Conservation (phyloP, 2,797 vertebrate genomes). For the Halcyon badia region DNA sequence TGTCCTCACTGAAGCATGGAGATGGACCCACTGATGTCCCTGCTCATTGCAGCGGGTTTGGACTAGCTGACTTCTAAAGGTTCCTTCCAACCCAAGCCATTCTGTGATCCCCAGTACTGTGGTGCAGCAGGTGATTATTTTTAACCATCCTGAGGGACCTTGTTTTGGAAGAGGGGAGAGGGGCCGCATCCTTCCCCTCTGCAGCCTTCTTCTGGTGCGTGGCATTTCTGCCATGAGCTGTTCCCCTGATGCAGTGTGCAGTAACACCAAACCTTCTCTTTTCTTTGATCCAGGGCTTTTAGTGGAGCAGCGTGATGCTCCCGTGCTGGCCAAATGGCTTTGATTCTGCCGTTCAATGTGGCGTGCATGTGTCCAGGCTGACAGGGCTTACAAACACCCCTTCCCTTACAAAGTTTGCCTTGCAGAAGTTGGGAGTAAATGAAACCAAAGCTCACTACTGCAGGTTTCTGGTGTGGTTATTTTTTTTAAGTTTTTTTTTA, state of each 20-base stretch:
- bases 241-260: background rate
- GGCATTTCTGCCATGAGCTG: background rate
- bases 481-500: too few species aligned
- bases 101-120: background rate
- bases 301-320: background rate
- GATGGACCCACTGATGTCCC: background rate
- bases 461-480: background rate
- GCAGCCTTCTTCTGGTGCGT: fast-evolving
- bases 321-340: background rate
- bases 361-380: background rate
- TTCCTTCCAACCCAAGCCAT: background rate
- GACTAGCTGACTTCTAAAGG: background rate
- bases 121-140: background rate
- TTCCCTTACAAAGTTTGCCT: background rate
- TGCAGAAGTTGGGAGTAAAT: background rate
- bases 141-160: background rate
- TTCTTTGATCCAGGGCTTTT: constrained; percentile 12
- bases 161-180: background rate
- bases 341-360: background rate
- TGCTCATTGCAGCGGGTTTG: background rate
- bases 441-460: background rate
- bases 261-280: background rate
- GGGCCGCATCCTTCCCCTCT: background rate
- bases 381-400: background rate
- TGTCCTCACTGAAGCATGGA: fast-evolving